A percentile compares a stretch with the other conserved stretches of the same genome.
Conservation (phyloP, 2,888 invertebrate genomes). For the Rhopalosiphum nymphaeae region DNA sequence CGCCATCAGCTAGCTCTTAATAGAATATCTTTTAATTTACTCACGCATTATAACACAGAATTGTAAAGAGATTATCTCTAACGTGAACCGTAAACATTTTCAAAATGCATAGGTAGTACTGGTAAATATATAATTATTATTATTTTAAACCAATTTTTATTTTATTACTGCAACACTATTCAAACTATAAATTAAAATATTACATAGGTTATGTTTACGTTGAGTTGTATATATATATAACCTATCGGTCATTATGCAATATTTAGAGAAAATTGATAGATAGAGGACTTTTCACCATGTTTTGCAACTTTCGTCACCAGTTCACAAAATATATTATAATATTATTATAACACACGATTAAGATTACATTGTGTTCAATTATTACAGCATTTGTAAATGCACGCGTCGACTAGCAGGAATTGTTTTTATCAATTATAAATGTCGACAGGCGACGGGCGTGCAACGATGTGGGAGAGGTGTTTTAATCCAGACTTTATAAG, state of each 20-base stretch:
- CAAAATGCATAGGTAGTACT: neutral
- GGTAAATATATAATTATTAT: neutral
- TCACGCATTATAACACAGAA: neutral
- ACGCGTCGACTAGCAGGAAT: neutral
- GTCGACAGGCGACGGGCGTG: neutral
- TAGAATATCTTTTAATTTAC: neutral
- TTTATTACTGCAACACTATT: neutral
- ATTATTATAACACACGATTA: neutral
- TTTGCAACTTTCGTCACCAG: neutral
- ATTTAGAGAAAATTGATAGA: neutral
- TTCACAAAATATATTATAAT: neutral
- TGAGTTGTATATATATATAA: neutral
- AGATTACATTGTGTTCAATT: neutral
- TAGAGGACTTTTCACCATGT: neutral
- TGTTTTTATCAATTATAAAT: constrained; percentile 2
- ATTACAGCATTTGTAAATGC: neutral
- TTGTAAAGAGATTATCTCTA: neutral
- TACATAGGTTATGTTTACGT: neutral
- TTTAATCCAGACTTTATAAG: neutral
- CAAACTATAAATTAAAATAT: neutral
- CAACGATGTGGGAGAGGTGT: neutral
- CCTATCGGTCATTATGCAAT: neutral
- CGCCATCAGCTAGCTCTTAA: no score
- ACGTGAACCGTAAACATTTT: neutral
- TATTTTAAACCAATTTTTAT: neutral